A percentile compares a stretch with the other conserved stretches of the same genome.
These are phyloP conservation scores for Drosophila pseudoananassae DNA, from an alignment of 1,140 invertebrate genomes.

Conservation along the genomic window DNA sequence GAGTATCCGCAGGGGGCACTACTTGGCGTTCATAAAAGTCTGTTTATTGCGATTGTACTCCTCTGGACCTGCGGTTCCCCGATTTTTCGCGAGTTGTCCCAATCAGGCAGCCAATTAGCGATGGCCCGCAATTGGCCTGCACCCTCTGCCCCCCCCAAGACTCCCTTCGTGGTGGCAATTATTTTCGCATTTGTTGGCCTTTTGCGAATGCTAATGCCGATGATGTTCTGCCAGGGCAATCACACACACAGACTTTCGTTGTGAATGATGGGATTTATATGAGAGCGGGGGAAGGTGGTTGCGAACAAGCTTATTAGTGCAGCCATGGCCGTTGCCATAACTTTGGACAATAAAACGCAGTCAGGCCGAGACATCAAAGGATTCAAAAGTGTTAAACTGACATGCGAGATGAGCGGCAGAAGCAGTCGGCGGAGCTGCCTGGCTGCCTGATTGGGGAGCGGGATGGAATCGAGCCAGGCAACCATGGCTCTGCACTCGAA, in stretches of 20 bases:
- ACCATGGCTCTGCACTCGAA: conserved; percentile 32
- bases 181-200: conserved; percentile 80
- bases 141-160: not conserved
- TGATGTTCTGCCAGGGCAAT: conserved; percentile 19
- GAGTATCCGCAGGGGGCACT: conserved; percentile 5
- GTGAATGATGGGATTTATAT: not conserved
- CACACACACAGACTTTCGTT: not conserved
- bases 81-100: conserved; percentile 32
- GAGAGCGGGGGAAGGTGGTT: not conserved
- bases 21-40: conserved; percentile 33
- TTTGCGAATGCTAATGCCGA: conserved; percentile 73
- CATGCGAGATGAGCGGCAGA: conserved; percentile 63
- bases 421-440: conserved; percentile 12
- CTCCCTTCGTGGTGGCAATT: conserved; percentile 70
- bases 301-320: conserved; percentile 76
- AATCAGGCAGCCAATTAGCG: conserved; percentile 71
- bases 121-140: conserved; percentile 18
- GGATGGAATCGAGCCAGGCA: conserved; percentile 2
- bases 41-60: conserved; percentile 51
- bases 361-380: conserved; percentile 62
- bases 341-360: conserved; percentile 73
- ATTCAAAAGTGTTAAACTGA: conserved; percentile 81
- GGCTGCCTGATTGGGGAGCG: too few species aligned
- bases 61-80: not conserved
- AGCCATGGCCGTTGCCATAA: conserved; percentile 68